Base-by-base conservation (phyloP, 2,113 vertebrate genomes). In the Odontesthes bonariensis region DNA sequence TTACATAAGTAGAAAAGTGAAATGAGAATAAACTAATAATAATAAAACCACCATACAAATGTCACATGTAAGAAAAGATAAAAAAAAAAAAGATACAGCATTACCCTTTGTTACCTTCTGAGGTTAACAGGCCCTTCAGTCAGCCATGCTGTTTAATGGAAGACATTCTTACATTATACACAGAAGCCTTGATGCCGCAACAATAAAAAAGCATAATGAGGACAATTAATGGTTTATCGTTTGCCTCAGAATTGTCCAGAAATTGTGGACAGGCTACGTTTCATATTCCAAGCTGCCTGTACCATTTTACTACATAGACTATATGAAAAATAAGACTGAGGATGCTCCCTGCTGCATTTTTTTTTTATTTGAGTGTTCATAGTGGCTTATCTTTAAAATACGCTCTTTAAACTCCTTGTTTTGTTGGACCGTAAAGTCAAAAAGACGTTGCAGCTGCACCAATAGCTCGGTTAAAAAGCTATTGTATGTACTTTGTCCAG, bases 1-100 rank as follows among this genome's bases (percentile, higher is more conserved):
- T 57, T 63, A 22, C 71, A 70, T 55, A 42, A 74, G 81, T 70
- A 44, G 47, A 58, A 47, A 55, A 74, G 73, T 79, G 60, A 72
- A 27, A 27, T 27, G 27, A 27, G 27, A 27, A 27, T 27, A 27
- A 27, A 27, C 27, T 27, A 27, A 27, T 27, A 27, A 27, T 27
- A 27, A 27, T 27, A 27, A 27, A 27, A 27, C 27, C 27, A 27
- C 27, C 2, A 27, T 1, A 27, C 3, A 27, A 27, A 27, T 27
- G 27, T 27, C 27, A 27, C 27, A 27, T 3, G 27, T 27, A 27
- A 27, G 27, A 27, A 27, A 27, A 27, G 27, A 27, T 27, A 2
- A 3, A 27, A 1, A 79, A 2, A 3, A 27, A 1, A 79, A 69
- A 65, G 38, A 58, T 57, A 59, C 57, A 68, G n/a, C 12, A 32